Percentiles rank a stretch among this genome's conserved stretches.
Conservation (phyloP, 2,113 vertebrate genomes). For the Antigone vipio region DNA sequence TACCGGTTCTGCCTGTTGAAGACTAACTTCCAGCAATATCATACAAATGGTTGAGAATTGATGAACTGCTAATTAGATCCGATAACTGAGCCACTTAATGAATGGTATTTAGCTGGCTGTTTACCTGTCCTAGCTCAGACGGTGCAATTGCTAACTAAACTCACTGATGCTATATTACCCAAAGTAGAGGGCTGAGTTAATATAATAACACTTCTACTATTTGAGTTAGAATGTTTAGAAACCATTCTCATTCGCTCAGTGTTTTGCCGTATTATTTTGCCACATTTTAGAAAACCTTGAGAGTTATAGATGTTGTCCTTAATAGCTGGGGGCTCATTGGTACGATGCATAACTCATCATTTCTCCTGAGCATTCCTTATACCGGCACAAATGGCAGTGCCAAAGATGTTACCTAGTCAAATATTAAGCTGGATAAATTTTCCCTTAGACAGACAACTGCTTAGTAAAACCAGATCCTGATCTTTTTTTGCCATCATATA, state of each 20-base stretch:
- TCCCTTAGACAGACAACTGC: background rate
- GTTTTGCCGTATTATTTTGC: background rate
- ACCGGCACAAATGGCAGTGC: background rate
- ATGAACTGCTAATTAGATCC: conserved; percentile 32
- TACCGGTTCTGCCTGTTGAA: background rate
- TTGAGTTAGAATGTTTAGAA: background rate
- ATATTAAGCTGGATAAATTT: background rate
- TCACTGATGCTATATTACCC: background rate
- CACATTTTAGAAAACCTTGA: background rate
- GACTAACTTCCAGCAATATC: background rate
- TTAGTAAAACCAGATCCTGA: background rate
- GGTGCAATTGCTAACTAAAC: background rate
- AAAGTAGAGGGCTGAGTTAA: background rate
- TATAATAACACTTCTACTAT: background rate
- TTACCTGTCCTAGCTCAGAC: background rate
- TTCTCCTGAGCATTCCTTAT: background rate
- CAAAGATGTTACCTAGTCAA: background rate
- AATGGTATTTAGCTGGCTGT: background rate
- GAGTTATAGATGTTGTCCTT: background rate
- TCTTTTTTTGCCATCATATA: background rate
- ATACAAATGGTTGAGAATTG: conserved; percentile 30
- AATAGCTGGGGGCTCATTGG: background rate
- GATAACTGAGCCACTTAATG: conserved; percentile 36
- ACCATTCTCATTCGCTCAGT: background rate
- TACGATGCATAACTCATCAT: background rate